Base-by-base conservation (phyloP, 2,888 invertebrate species). In the Pediacus dermestoides region DNA sequence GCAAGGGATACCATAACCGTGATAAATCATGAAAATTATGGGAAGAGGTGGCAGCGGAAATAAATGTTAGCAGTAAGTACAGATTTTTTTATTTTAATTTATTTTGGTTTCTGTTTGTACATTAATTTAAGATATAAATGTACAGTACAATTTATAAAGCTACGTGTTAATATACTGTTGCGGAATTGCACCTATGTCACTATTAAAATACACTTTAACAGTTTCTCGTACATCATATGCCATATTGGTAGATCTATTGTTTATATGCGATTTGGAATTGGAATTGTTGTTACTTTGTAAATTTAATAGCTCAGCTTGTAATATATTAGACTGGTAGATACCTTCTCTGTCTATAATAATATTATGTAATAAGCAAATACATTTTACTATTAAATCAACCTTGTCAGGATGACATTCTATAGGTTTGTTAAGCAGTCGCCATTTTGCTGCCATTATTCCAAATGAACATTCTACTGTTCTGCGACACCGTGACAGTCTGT, bases 371-470 rank as follows among this genome's bases (percentile, higher is more conserved):
- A 30, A 13, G 22, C 37, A 30, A 30, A 37, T 34, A 37, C 41
- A 37, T 42, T 42, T 38, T 18, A 42, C 30, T 32, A 38, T 38
- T 42, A 33, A 38, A 42, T 42, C 34, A 15, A 42, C 38, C 14
- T 42, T 42, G 33, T 38, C 30, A 34, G 42, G 42, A 42, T 31
- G 22, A 41, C 36, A 22, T 27, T 42, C 35, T 26, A 42, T 33
- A 11, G 36, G 37, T 36, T 37, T 42, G 18, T 41, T 41, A 21
- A 42, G 36, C n/a, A 42, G 23, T 42, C 37, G 37, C 42, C 37
- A 42, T 33, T 42, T 42, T 30, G 42, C 36, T 13, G 37, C 28
- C 36, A 42, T 38, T 42, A 42, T 42, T 32, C 42, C 42, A 42
- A 42, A 42, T 33, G 28, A 28, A 23, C 39, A 33, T 33, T 33